Percentiles rank a stretch among this genome's conserved stretches.
Conservation (phyloP, 2,797 vertebrate species). For the Hippoglossus hippoglossus region DNA sequence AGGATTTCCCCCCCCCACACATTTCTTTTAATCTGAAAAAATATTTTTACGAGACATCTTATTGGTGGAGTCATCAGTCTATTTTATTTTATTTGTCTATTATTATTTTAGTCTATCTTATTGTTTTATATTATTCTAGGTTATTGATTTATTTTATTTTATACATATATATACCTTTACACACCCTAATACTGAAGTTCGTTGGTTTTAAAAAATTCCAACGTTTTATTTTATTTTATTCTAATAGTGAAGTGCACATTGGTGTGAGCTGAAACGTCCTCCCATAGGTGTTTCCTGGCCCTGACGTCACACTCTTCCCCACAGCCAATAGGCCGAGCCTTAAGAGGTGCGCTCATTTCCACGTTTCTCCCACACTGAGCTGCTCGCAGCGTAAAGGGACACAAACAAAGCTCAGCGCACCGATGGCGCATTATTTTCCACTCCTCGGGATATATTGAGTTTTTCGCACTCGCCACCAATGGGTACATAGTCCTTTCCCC, state of each 20-base stretch:
- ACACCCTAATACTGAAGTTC: neutral
- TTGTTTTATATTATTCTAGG: neutral
- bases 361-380: constrained; percentile 46
- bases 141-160: too few species aligned
- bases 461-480: neutral
- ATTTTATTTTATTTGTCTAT: neutral
- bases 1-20: too few species aligned
- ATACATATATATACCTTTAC: too few species aligned
- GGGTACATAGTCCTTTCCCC: neutral
- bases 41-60: neutral
- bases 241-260: neutral
- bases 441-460: constrained; percentile 41
- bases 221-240: neutral
- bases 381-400: constrained; percentile 38
- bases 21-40: too few species aligned
- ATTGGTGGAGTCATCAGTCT: neutral
- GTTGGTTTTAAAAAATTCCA: too few species aligned
- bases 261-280: constrained; percentile 34
- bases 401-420: constrained; percentile 27
- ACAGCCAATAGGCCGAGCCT: constrained; percentile 82
- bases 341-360: constrained; percentile 85
- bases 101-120: too few species aligned
- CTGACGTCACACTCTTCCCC: constrained; percentile 85
- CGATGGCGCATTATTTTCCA: neutral
- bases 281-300: constrained; percentile 80